Conservation (phyloP, 2,797 vertebrate species). For the Leptatherina wallacei region DNA sequence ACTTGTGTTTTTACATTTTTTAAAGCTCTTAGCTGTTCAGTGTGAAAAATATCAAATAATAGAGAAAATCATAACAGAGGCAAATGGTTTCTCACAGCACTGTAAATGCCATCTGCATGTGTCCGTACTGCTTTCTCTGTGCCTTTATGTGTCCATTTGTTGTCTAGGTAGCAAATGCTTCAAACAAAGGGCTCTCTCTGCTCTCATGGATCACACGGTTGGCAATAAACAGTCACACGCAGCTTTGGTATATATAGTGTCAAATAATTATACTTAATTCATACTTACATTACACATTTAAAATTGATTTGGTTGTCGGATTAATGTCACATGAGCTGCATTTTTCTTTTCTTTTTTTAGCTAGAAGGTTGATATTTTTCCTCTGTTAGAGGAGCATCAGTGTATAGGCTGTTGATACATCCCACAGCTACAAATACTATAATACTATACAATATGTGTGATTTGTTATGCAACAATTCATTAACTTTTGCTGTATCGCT, state of each 20-base stretch:
- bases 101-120: constrained; percentile 34
- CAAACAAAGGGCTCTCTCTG: background rate
- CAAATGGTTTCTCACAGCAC: constrained; percentile 53
- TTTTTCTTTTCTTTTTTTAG: too few species aligned
- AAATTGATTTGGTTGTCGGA: too few species aligned
- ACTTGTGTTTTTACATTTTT: background rate
- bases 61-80: constrained; percentile 13
- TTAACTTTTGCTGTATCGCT: too few species aligned
- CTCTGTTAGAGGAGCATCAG: background rate
- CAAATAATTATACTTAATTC: too few species aligned
- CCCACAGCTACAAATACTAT: background rate
- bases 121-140: background rate
- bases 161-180: constrained; percentile 2
- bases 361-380: background rate
- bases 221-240: background rate
- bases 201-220: background rate
- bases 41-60: constrained; percentile 38
- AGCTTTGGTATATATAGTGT: background rate
- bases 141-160: constrained; percentile 20
- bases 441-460: background rate
- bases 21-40: background rate
- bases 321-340: too few species aligned
- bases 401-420: background rate
- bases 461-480: too few species aligned
- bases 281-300: too few species aligned